These are phyloP conservation scores for Athene cunicularia DNA, from an alignment of 2,113 vertebrate species.

Conservation along the genomic window DNA sequence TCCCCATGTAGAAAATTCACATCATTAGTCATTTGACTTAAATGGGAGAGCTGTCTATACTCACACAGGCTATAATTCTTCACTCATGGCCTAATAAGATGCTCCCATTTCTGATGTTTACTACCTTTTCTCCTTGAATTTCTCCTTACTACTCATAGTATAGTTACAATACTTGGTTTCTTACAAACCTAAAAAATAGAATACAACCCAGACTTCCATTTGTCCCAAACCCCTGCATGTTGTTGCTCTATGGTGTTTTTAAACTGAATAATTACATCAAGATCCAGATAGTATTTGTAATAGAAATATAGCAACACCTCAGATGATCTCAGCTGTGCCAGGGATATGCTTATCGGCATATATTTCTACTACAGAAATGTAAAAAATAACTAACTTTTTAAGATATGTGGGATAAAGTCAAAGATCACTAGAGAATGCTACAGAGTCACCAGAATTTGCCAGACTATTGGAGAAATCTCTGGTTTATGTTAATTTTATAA, in stretches of 20 bases:
- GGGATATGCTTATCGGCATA: background rate
- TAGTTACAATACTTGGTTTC: background rate
- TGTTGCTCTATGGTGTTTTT: background rate
- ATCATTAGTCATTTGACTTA: background rate
- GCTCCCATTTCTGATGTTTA: background rate
- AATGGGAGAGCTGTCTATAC: background rate
- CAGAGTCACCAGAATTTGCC: background rate
- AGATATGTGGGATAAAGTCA: background rate
- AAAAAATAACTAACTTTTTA: background rate
- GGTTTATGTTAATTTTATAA: background rate
- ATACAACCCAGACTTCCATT: background rate
- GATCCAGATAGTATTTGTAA: background rate
- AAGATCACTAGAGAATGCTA: background rate
- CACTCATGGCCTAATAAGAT: background rate
- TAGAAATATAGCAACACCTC: background rate
- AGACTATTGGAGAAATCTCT: background rate
- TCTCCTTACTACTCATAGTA: background rate
- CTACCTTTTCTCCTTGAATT: background rate
- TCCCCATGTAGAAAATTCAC: background rate
- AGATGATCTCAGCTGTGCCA: background rate
- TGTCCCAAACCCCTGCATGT: background rate
- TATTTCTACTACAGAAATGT: background rate
- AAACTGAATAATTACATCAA: background rate
- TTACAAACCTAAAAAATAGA: background rate
- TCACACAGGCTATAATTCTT: background rate